phyloP scores from a whole-genome alignment of 2,113 vertebrate species.

The Clarias batrachus region DNA sequence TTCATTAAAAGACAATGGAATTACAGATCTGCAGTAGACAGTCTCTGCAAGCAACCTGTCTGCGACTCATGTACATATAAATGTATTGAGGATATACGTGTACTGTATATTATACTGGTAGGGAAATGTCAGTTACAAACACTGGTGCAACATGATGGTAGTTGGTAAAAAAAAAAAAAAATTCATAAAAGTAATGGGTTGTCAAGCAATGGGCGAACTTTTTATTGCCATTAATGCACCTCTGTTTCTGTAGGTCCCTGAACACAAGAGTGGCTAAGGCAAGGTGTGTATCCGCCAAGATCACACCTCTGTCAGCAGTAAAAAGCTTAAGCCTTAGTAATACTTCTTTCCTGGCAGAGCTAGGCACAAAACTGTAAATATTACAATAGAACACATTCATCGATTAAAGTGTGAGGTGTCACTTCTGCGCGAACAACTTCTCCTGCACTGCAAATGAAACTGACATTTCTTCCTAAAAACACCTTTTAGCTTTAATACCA shows the following conservation, averaged over 20 bases:
- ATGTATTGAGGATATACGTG: neutral
- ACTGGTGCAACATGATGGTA: neutral
- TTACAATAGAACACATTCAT: neutral
- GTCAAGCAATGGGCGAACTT: neutral
- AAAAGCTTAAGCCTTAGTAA: neutral
- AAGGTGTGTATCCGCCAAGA: neutral
- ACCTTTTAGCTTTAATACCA: neutral
- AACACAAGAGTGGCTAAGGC: neutral
- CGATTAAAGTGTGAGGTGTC: neutral
- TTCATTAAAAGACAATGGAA: neutral
- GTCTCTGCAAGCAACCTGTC: neutral
- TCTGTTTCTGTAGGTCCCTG: neutral
- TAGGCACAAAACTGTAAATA: neutral
- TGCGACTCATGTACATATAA: neutral
- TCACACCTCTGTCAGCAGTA: neutral
- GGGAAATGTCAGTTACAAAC: neutral
- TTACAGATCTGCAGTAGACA: neutral
- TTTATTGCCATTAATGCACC: constrained; percentile 3
- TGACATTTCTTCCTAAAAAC: neutral
- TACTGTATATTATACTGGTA: neutral
- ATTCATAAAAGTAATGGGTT: neutral
- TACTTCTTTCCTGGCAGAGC: constrained; percentile 7
- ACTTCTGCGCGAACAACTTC: neutral
- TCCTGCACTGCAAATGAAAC: neutral
- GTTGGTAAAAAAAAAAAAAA: neutral